Evolutionary conservation across 2,888 invertebrate genomes (phyloP).

Genomic region (Trypoxylon attenuatum): DNA sequence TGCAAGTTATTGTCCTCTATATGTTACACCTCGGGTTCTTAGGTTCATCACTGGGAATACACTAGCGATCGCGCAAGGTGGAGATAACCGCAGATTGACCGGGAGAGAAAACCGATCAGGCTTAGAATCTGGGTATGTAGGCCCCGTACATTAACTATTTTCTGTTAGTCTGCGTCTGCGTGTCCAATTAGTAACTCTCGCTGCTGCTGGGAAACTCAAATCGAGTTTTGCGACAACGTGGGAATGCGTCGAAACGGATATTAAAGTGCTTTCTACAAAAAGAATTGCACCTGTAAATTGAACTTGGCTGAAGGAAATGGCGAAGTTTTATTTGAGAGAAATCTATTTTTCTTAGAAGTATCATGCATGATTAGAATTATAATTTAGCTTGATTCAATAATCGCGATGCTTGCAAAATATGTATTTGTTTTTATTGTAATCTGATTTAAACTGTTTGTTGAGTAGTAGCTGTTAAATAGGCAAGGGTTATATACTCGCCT

Average conservation of each 20-base stretch:
- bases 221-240: constrained; percentile 8
- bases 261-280: neutral
- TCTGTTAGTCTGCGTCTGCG: constrained; percentile 19
- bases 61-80: neutral
- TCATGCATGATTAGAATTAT: too few species aligned
- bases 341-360: neutral
- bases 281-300: neutral
- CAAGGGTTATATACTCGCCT: too few species aligned
- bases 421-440: too few species aligned
- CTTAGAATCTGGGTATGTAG: constrained; percentile 44
- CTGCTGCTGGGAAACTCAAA: constrained; percentile 1
- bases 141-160: constrained; percentile 30
- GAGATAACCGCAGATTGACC: constrained; percentile 20
- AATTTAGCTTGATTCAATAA: too few species aligned
- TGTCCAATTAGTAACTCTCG: neutral
- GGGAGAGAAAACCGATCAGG: constrained; percentile 34
- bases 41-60: too few species aligned
- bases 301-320: neutral
- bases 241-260: constrained; percentile 5
- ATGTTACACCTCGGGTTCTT: too few species aligned
- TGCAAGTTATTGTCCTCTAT: too few species aligned
- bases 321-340: neutral
- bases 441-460: too few species aligned
- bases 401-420: too few species aligned
- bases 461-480: too few species aligned